Conservation (phyloP, 2,797 vertebrate genomes). For the Molossus alvarezi region DNA sequence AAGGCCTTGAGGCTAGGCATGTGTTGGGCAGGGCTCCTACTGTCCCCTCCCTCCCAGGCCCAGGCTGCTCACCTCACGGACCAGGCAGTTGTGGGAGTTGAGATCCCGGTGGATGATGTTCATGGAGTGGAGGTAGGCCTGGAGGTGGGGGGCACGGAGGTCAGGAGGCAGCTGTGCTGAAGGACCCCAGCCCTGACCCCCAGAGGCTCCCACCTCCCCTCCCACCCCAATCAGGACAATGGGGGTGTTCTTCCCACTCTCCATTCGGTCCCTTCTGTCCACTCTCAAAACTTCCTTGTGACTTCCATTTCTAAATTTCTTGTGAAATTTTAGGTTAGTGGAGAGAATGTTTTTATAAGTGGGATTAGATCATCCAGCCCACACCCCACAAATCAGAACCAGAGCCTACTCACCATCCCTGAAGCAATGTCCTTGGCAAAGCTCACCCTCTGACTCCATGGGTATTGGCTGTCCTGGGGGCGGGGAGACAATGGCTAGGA, state of each 20-base stretch:
- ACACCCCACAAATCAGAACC: rapidly evolving
- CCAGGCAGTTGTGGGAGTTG: conserved; percentile 99
- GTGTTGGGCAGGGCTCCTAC: not conserved
- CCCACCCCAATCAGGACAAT: rapidly evolving
- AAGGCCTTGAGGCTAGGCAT: not conserved
- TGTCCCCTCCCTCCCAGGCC: not conserved
- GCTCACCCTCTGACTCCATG: conserved; percentile 97
- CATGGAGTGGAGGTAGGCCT: conserved; percentile 99
- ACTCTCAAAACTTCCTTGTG: not conserved
- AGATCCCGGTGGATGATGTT: conserved; percentile 99
- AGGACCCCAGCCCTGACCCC: not conserved
- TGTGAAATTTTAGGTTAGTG: not conserved
- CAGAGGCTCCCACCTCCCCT: not conserved
- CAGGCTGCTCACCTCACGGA: conserved; percentile 94
- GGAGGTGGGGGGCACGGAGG: not conserved
- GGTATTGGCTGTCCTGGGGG: conserved; percentile 95
- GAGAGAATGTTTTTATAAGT: not conserved
- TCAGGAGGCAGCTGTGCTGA: not conserved
- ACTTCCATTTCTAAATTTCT: not conserved
- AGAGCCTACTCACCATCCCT: conserved; percentile 93
- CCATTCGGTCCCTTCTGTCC: not conserved
- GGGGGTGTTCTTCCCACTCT: not conserved
- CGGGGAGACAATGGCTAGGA: not conserved
- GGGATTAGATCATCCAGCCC: rapidly evolving
- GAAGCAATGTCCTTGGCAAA: conserved; percentile 97